Base-by-base conservation (phyloP, 2,113 vertebrate genomes). In the Origma solitaria region DNA sequence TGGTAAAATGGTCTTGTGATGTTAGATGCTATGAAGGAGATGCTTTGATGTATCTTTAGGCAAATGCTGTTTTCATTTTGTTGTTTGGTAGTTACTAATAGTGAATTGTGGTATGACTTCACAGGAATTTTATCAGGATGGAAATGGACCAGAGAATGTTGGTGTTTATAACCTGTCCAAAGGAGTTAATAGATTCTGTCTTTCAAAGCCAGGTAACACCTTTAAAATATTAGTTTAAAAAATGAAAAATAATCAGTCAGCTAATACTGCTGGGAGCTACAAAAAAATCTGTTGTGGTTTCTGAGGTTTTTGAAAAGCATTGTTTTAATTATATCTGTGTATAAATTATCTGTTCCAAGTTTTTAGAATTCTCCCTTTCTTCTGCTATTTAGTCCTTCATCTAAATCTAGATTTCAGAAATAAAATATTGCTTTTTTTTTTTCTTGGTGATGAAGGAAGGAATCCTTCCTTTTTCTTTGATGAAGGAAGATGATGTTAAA, bases 41-140 rank as follows among this genome's bases (percentile, higher is more conserved):
- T 51, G 11, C 30, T n/a, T 56, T 88, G 20, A 4, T 57, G 9
- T 38, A 18, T 88, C 38, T 80, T 53, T 25, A 60, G 45, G n/a
- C 40, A 83, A 91, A 68, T 54, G 8, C 13, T 84, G 40, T 80
- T 90, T 95, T 91, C 45, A 27, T 82, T 37, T 35, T 42, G 17
- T 82, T 91, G 21, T 90, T 73, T 78, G 49, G 3, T 92, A 53
- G 53, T 51, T 76, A 42, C 64, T 71, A 42, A 83, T 69, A 78
- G 87, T 84, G 92, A 88, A 68, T 60, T 61, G 11, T 96, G 11
- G 82, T 96, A 51, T 60, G 87, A 56, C 90, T 96, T 94, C 40
- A 33, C 97, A 99, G 99, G 99, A 99, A 42, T 99, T 99, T 95
- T 99, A 99, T 96, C 99, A 99, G 96, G 99, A 99, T 94, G 99